Percentiles rank a stretch among this genome's conserved stretches.
phyloP scores from a whole-genome alignment of 2,888 invertebrate genomes.

The Gryllus longicercus region DNA sequence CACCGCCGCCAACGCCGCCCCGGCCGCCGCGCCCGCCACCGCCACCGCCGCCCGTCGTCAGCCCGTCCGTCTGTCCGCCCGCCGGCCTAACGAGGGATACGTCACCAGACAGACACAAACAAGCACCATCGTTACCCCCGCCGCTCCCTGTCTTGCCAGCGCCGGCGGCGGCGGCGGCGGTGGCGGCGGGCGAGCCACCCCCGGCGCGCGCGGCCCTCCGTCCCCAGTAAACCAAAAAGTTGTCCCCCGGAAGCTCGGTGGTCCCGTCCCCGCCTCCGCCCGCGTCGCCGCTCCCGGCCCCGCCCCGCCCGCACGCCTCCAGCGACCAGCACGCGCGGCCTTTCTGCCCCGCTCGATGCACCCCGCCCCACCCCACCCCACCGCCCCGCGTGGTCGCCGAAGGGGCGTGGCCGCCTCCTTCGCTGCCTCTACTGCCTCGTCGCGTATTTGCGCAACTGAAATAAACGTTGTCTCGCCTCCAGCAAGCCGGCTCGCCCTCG shows the following conservation, averaged over 20 bases:
- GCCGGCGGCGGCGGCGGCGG: neutral
- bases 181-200: neutral
- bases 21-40: neutral
- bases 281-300: neutral
- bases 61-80: neutral
- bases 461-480: neutral
- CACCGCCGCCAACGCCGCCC: neutral
- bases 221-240: neutral
- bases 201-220: neutral
- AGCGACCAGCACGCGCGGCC: neutral
- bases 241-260: neutral
- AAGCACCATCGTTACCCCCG: neutral
- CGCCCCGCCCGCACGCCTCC: neutral
- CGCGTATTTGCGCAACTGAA: neutral
- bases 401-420: neutral
- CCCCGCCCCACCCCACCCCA: neutral
- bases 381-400: neutral
- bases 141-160: neutral
- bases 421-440: neutral
- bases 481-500: neutral
- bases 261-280: neutral
- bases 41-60: neutral
- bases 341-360: neutral
- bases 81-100: constrained; percentile 21
- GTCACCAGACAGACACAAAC: constrained; percentile 26